A percentile compares a stretch with the other conserved stretches of the same genome.
Conservation (phyloP, 2,888 invertebrate species). For the Gisinianus flammeolus region DNA sequence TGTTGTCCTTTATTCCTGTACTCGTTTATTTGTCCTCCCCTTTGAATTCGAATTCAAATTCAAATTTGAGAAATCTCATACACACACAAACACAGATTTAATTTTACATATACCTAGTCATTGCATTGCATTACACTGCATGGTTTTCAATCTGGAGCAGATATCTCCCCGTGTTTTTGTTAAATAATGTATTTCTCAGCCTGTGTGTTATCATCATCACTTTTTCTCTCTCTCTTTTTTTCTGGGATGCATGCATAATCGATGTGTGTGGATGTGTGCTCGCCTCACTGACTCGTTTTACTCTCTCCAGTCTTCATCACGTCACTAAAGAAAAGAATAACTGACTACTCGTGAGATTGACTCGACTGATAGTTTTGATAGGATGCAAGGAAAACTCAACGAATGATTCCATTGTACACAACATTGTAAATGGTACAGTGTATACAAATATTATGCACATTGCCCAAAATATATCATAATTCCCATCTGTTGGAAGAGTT, state of each 20-base stretch:
- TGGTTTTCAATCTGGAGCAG: no score
- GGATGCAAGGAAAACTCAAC: slow-evolving; percentile 24
- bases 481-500: no score
- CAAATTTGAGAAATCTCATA: neutral
- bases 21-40: no score
- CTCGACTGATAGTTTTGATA: neutral
- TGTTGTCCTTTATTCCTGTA: no score
- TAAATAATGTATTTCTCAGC: slow-evolving; percentile 10
- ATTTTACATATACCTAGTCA: no score
- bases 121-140: no score
- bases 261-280: neutral
- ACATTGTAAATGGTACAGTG: no score
- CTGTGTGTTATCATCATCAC: neutral
- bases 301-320: neutral
- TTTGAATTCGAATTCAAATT: neutral
- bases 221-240: neutral
- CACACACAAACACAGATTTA: no score
- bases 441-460: no score
- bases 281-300: slow-evolving; percentile 10
- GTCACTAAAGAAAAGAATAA: neutral
- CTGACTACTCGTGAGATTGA: slow-evolving; percentile 23
- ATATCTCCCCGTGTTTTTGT: no score
- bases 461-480: no score
- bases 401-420: no score
- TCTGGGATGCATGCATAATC: slow-evolving; percentile 21